Evolutionary conservation across 2,888 invertebrate species (phyloP), one percentile per base, ranked within the genome.

Genomic region (Cartodere bifasciata): DNA sequence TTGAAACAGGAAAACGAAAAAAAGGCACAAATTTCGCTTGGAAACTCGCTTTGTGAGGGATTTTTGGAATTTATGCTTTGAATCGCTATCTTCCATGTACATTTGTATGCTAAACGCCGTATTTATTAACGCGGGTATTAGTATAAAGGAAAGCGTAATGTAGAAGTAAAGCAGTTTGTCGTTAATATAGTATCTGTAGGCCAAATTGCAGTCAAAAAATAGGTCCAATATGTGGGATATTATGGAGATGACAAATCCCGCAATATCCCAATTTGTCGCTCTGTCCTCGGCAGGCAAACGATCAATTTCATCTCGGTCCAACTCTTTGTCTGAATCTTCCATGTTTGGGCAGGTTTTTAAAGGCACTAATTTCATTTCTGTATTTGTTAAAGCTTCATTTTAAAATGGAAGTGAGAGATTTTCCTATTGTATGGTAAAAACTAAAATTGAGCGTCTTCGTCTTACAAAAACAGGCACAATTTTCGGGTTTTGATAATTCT

Each of bases 71-170:
- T n/a, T n/a, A n/a, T n/a, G n/a, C n/a, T n/a, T n/a, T n/a, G n/a
- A n/a, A n/a, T n/a, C n/a, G n/a, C n/a, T 70, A 68, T 73, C 75
- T 67, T 58, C 30, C 46, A 58, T 45, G 38, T 54, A 77, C 83
- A 84, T 83, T 56, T 75, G 61, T 40, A 75, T 66, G 29, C 81
- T 82, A 30, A 84, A 72, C 7, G 72, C 69, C 7, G 79, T 80
- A 53, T 78, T 83, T 15, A 82, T 72, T 39, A 83, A 63, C 1
- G 82, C 79, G 26, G 84, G 83, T 43, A 81, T 54, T 26, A 81
- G 60, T 41, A 84, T 75, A 49, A 83, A 79, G 17, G 65, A 65
- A 25, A 78, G 52, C 2, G 84, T 84, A 58, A 76, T 70, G 13
- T 67, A 63, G 49, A 81, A 82, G 55, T 76, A 77, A 29, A 61